Conservation (phyloP, 2,888 invertebrate species). For the Metacarcinus magister region DNA sequence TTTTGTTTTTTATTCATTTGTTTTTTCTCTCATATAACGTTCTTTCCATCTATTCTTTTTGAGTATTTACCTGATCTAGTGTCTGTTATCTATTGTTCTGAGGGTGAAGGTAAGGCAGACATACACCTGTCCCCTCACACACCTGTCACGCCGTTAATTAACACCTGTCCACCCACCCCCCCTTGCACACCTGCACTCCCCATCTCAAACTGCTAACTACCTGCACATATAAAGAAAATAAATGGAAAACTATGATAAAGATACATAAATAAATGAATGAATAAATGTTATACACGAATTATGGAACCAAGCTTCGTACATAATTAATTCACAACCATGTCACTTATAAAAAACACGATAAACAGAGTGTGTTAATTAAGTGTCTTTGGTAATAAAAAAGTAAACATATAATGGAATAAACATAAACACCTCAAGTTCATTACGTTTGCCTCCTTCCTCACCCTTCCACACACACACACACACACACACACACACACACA, state of each 20-base stretch:
- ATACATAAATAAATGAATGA: background rate
- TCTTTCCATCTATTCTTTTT: constrained; percentile 16
- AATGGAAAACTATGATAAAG: too few relatives aligned
- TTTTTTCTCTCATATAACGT: background rate
- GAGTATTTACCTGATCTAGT: background rate
- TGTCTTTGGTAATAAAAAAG: too few relatives aligned
- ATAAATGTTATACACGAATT: background rate
- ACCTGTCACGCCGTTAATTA: background rate
- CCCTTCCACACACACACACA: background rate
- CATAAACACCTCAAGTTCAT: background rate
- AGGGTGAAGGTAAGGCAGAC: constrained; percentile 31
- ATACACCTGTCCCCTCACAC: background rate
- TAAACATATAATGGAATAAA: too few relatives aligned
- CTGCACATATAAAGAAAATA: too few relatives aligned
- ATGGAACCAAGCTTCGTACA: background rate
- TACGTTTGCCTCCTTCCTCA: background rate
- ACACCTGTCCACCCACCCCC: too few relatives aligned
- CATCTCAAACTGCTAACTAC: background rate
- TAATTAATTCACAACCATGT: too few relatives aligned
- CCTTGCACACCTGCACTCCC: background rate
- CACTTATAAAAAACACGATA: too few relatives aligned
- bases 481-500: background rate
- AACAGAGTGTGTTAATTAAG: too few relatives aligned
- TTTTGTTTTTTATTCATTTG: background rate
- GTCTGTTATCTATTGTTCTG: constrained; percentile 19